Percentiles rank a stretch among this genome's conserved stretches.
Conservation (phyloP, 2,797 vertebrate genomes). For the Eulemur rubriventer region DNA sequence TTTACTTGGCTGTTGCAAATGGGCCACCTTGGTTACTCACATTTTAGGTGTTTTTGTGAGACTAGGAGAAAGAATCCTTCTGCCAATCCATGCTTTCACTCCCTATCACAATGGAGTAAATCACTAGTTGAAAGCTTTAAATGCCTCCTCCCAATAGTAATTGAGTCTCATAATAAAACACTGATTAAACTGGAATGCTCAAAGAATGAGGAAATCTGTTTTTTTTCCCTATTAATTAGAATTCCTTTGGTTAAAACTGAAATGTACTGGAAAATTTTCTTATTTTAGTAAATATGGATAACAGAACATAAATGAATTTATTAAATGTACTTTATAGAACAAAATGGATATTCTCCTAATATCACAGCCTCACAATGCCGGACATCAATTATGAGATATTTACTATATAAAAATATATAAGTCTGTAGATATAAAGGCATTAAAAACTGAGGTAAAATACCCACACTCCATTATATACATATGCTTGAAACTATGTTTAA, state of each 20-base stretch:
- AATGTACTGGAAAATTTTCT: background rate
- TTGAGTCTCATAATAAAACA: constrained; percentile 18
- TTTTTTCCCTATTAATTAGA: background rate
- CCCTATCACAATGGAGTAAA: background rate
- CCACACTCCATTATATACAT: background rate
- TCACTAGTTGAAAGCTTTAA: constrained; percentile 30
- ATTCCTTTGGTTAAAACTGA: constrained; percentile 34
- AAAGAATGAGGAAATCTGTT: background rate
- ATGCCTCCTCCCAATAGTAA: background rate
- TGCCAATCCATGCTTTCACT: background rate
- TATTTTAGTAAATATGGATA: constrained; percentile 25
- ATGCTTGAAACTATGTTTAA: background rate
- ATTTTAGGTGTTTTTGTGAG: background rate
- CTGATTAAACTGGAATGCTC: constrained; percentile 12
- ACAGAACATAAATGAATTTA: background rate
- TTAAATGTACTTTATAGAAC: background rate
- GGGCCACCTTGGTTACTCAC: background rate
- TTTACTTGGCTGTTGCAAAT: background rate
- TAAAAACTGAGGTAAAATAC: constrained; percentile 26
- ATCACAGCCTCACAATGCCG: background rate
- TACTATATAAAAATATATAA: background rate
- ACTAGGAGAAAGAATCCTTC: background rate
- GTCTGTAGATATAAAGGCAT: background rate
- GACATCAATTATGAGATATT: background rate
- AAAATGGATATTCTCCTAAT: background rate